Conservation (phyloP, 2,888 invertebrate species). For the Papilio demoleus region DNA sequence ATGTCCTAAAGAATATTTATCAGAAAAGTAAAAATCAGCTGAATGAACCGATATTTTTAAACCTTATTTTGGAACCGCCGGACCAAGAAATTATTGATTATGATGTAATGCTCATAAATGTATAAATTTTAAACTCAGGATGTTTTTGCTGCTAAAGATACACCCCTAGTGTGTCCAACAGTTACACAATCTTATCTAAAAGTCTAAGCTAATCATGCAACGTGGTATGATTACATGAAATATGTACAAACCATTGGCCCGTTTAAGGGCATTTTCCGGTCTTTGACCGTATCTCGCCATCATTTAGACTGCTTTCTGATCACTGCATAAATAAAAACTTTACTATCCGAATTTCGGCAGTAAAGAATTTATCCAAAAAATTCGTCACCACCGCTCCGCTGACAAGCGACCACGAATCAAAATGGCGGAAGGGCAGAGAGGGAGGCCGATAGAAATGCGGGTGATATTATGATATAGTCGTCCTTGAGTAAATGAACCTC, state of each 20-base stretch:
- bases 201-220: slow-evolving; percentile 59
- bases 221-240: slow-evolving; percentile 68
- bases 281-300: slow-evolving; percentile 90
- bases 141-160: not conserved
- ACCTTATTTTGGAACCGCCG: slow-evolving; percentile 82
- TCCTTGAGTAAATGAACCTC: not conserved
- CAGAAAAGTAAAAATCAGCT: slow-evolving; percentile 55
- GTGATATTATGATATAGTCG: not conserved
- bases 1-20: slow-evolving; percentile 62
- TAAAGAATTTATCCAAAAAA: slow-evolving; percentile 59
- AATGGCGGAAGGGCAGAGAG: slow-evolving; percentile 58
- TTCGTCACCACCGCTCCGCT: slow-evolving; percentile 56
- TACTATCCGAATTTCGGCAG: slow-evolving; percentile 48
- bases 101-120: slow-evolving; percentile 51
- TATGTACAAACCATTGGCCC: slow-evolving; percentile 94
- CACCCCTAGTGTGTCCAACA: not conserved
- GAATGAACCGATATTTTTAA: slow-evolving; percentile 61
- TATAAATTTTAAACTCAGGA: slow-evolving; percentile 21
- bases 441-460: not conserved
- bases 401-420: slow-evolving; percentile 64
- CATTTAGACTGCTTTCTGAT: slow-evolving; percentile 58
- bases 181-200: not conserved
- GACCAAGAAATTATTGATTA: slow-evolving; percentile 87
- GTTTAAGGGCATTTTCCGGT: slow-evolving; percentile 99
- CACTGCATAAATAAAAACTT: slow-evolving; percentile 73